These are phyloP conservation scores for Nyctereutes procyonoides DNA, from an alignment of 2,113 vertebrate genomes.

Conservation along the genomic window DNA sequence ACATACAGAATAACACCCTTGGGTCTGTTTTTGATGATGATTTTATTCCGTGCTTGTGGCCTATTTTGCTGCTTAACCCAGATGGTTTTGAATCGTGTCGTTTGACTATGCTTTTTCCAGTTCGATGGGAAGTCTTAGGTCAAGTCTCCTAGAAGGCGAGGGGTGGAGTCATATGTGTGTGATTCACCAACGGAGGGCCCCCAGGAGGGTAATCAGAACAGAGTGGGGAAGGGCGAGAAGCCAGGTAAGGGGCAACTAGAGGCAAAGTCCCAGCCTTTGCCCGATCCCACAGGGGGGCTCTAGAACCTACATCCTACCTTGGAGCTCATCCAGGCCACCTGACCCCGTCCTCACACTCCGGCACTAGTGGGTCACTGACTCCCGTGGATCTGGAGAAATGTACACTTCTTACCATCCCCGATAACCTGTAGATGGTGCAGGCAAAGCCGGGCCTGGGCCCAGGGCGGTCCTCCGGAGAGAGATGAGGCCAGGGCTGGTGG, in stretches of 20 bases:
- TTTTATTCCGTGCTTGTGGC: not conserved
- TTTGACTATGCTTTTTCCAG: not conserved
- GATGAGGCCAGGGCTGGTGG: not conserved
- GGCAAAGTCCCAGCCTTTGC: not conserved
- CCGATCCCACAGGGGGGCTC: not conserved
- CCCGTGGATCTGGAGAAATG: not conserved
- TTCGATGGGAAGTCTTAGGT: not conserved
- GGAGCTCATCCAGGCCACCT: not conserved
- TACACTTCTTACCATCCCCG: not conserved
- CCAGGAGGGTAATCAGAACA: too few relatives aligned
- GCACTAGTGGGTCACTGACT: not conserved
- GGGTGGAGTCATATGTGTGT: not conserved
- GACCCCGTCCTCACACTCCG: not conserved
- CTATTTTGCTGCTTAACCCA: not conserved
- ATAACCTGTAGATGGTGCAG: not conserved
- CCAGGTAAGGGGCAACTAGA: not conserved
- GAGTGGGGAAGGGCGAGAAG: not conserved
- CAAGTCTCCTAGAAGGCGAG: not conserved
- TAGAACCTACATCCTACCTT: not conserved
- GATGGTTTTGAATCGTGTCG: not conserved
- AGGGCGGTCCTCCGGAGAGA: not conserved
- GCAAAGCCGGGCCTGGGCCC: not conserved
- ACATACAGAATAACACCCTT: too few relatives aligned
- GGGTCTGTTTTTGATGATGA: not conserved
- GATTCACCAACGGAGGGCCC: fast-evolving